Conservation (phyloP, 37 sponge, comb jelly and placozoan species). For the Beroe ovata region DNA sequence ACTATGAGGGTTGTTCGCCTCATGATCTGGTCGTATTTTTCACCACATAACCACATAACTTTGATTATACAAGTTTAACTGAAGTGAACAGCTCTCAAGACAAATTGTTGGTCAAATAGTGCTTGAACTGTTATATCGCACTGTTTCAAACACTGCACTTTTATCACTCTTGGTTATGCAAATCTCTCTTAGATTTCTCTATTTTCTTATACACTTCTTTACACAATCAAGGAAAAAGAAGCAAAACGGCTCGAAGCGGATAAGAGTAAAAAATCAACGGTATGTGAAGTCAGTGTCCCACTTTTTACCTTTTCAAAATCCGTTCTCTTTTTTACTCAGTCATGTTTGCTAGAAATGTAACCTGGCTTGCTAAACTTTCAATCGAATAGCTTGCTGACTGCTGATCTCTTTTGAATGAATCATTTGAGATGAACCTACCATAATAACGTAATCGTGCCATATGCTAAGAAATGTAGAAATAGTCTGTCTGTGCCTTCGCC, state of each 20-base stretch:
- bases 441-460: not conserved
- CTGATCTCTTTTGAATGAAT: not conserved
- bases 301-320: not conserved
- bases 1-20: too few species aligned
- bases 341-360: too few species aligned
- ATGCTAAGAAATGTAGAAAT: too few species aligned
- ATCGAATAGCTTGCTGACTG: not conserved
- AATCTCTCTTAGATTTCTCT: too few species aligned
- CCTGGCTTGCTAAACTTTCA: not conserved
- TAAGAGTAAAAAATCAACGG: not conserved
- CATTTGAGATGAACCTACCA: not conserved
- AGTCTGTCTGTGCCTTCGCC: too few species aligned
- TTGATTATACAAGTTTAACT: too few species aligned
- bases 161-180: not conserved
- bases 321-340: not conserved
- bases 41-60: too few species aligned
- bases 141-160: not conserved
- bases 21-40: too few species aligned
- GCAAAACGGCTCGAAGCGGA: not conserved
- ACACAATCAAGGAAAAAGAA: not conserved
- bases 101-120: not conserved
- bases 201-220: not conserved
- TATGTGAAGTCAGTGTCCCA: not conserved
- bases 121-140: not conserved
- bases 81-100: too few species aligned